Conservation (phyloP, 2,113 vertebrate species). For the Salvator merianae region DNA sequence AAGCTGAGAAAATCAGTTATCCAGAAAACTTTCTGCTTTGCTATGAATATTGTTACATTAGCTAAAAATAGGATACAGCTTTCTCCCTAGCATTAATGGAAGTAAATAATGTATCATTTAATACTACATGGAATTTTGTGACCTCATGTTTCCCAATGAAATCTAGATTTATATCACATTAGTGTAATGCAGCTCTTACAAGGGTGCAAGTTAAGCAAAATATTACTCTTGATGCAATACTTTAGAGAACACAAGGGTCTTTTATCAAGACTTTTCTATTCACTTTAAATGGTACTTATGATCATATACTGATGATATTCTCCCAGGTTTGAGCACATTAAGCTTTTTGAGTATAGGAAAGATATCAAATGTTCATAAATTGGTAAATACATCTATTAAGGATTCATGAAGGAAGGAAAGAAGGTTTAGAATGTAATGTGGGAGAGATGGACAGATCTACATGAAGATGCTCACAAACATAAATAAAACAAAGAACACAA, state of each 20-base stretch:
- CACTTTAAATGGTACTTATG: slow-evolving; percentile 33
- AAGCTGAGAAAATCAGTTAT: neutral
- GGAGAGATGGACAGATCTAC: neutral
- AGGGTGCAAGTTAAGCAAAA: slow-evolving; percentile 62
- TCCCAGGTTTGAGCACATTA: slow-evolving; percentile 17
- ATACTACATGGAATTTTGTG: slow-evolving; percentile 31
- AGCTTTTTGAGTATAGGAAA: slow-evolving; percentile 37
- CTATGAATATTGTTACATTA: slow-evolving; percentile 29
- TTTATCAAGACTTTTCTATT: slow-evolving; percentile 50
- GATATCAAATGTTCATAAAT: slow-evolving; percentile 27
- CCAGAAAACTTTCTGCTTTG: slow-evolving; percentile 11
- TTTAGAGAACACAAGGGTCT: slow-evolving; percentile 44
- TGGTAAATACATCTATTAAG: neutral
- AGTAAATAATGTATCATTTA: slow-evolving; percentile 49
- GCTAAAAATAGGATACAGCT: slow-evolving; percentile 21
- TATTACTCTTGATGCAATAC: slow-evolving; percentile 26
- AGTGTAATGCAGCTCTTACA: slow-evolving; percentile 52
- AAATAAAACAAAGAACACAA: slow-evolving; percentile 28
- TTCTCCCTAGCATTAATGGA: slow-evolving; percentile 32
- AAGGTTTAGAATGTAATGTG: neutral
- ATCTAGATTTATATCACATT: slow-evolving; percentile 48
- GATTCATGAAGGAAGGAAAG: neutral
- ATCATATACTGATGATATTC: slow-evolving; percentile 19
- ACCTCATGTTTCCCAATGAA: slow-evolving; percentile 41
- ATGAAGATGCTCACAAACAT: neutral